Evolutionary conservation across 2,113 vertebrate species (phyloP), one percentile per base, ranked within the genome.

Genomic region (Chaenogobius annularis): DNA sequence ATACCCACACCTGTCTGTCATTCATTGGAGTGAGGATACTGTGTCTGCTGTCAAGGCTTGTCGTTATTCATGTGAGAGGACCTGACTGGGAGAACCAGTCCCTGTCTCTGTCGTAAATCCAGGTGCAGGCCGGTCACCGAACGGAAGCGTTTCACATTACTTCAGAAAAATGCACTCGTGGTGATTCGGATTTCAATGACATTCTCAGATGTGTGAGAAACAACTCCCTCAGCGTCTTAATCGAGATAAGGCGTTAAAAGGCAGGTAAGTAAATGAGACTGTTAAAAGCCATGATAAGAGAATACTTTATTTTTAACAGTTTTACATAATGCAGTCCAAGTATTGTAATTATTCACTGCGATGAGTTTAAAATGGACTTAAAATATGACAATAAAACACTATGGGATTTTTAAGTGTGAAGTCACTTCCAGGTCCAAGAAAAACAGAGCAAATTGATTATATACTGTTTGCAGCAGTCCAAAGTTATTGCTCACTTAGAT

Each of bases 21-120:
- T 54, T 54, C 44, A 46, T 22, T 37, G 17, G 40, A 68, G 20
- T 15, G 44, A 19, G 35, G 61, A 47, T 66, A 66, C 43, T 22
- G 66, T 71, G 48, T 56, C 65, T 70, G 0, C 55, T 6, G 55
- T 69, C 71, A 79, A 81, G 79, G 70, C 26, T 63, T 22, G 31
- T 61, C 74, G 19, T 75, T 66, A 70, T 10, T 83, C 71, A 64
- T 54, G 31, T 68, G 69, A 56, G 47, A 63, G 40, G 63, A 65
- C 17, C 43, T 68, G 75, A 52, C 70, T 77, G 23, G 47, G 7
- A 50, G 55, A 75, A 19, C 9, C 17, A 58, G 20, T 75, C 63
- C 63, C 55, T 72, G 69, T 67, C 70, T 8, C 12, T 13, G 12
- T 74, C 74, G 71, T 13, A 85, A 83, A 86, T 11, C 69, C 12